Percentiles rank a stretch among this genome's conserved stretches.
These are phyloP conservation scores for Drosophila kanekoi DNA, from an alignment of 2,888 invertebrate species.

Conservation along the genomic window DNA sequence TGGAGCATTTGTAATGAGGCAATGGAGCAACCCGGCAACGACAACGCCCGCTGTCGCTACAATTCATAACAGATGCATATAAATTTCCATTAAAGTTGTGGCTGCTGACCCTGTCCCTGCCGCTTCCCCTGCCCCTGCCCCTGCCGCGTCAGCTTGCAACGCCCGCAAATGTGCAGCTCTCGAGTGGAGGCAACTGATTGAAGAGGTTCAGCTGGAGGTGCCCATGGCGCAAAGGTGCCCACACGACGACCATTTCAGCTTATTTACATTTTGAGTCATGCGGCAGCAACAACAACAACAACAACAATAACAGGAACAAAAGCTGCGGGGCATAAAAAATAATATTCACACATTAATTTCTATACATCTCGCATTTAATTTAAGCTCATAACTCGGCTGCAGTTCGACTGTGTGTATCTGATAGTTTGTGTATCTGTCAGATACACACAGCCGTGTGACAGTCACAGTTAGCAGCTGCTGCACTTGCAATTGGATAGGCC, in stretches of 20 bases:
- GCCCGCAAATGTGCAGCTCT: constrained; percentile 6
- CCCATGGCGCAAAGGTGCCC: constrained; percentile 51
- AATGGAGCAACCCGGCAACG: constrained; percentile 15
- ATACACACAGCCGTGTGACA: constrained; percentile 34
- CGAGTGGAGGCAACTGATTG: constrained; percentile 32
- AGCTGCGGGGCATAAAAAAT: constrained; percentile 26
- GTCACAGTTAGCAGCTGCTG: constrained; percentile 2
- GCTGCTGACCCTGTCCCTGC: constrained; percentile 4
- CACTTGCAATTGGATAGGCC: constrained; percentile 55
- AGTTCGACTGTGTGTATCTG: constrained; percentile 27
- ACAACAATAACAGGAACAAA: constrained; percentile 25
- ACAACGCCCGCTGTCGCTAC: constrained; percentile 72
- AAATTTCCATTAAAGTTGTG: constrained; percentile 73
- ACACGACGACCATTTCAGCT: constrained; percentile 59
- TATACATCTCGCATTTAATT: constrained; percentile 38
- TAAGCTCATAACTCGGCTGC: constrained; percentile 29
- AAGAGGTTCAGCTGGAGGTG: constrained; percentile 4
- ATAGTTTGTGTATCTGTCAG: constrained; percentile 31
- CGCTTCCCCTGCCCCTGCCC: not conserved
- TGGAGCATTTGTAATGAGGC: constrained; percentile 28
- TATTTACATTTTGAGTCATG: constrained; percentile 69
- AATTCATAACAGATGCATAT: constrained; percentile 77
- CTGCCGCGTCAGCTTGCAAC: not conserved
- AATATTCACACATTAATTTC: constrained; percentile 70
- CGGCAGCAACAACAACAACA: constrained; percentile 25